Evolutionary conservation across 2,113 vertebrate genomes (phyloP).

Genomic region (Atrichornis clamosus): DNA sequence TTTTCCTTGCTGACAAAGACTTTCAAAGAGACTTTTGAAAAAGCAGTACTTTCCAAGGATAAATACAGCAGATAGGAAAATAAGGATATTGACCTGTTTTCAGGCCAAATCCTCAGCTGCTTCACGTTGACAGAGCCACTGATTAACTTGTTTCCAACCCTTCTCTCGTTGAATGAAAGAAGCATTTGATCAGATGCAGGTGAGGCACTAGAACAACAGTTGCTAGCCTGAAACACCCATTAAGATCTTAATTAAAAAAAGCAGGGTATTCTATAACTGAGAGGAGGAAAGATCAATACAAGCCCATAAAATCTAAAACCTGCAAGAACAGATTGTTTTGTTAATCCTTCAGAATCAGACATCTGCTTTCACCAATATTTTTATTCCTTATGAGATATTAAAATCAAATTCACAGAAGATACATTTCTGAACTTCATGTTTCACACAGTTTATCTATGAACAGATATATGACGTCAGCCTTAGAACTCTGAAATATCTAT

Average conservation of each 20-base stretch:
- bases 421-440: neutral
- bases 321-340: neutral
- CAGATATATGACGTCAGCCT: neutral
- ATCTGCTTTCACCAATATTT: neutral
- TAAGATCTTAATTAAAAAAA: neutral
- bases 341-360: neutral
- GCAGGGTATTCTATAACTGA: neutral
- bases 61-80: neutral
- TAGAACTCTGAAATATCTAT: neutral
- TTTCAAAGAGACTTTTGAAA: neutral
- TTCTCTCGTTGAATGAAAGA: neutral
- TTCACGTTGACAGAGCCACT: neutral
- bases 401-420: neutral
- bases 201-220: neutral
- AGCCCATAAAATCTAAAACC: neutral
- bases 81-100: neutral
- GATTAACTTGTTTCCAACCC: neutral
- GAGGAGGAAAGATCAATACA: neutral
- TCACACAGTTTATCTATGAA: neutral
- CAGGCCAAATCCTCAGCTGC: neutral
- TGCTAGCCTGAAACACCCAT: neutral
- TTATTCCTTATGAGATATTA: neutral
- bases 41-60: fast-evolving
- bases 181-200: neutral
- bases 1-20: neutral